Base-by-base conservation (phyloP, 2,797 vertebrate species). In the Schizopygopsis malacanthus region DNA sequence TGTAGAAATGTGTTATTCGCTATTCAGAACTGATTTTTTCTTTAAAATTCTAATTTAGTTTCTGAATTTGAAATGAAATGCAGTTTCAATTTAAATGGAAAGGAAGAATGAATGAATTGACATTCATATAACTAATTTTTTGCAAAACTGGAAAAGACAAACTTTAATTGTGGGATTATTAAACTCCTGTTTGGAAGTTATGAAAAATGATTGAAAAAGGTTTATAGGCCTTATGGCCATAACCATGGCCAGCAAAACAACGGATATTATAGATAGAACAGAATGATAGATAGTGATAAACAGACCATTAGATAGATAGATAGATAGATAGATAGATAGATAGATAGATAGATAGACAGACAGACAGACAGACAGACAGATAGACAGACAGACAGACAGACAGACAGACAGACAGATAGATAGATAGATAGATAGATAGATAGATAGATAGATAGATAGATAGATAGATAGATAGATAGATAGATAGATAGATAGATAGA, bases 391-490 rank as follows among this genome's bases (percentile, higher is more conserved):
- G 61, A 63, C 1, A 33, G 13, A 39, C 1, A 39, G 37, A 65
- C 0, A 33, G 4, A n/a, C 4, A 5, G 25, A 28, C 1, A 41
- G 18, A 69, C 0, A 7, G 20, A 1, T 1, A 8, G 13, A 15
- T 6, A 28, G 12, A 63, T 2, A 15, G 25, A 25, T 6, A 2
- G n/a, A 28, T 63, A 28, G 59, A 63, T 0, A 65, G 25, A 69
- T 0, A 15, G 61, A 65, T 0, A 65, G n/a, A 54, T 9, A 9
- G 54, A 65, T 1, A 65, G 6, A 39, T 1, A 3, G 61, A 33
- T 15, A 3, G 61, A 65, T 4, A 1, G 25, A 65, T 0, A 15
- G 5, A 63, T 0, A 0, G 13, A 28, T 1, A 11, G 22, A 61
- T 2, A n/a, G 56, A 61, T 4, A 4, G 56, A 61, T 0, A 12